A percentile compares a stretch with the other conserved stretches of the same genome.
Evolutionary conservation across 92 coral and sea anemone genomes (phyloP).

Genomic region (Palythoa grandis): DNA sequence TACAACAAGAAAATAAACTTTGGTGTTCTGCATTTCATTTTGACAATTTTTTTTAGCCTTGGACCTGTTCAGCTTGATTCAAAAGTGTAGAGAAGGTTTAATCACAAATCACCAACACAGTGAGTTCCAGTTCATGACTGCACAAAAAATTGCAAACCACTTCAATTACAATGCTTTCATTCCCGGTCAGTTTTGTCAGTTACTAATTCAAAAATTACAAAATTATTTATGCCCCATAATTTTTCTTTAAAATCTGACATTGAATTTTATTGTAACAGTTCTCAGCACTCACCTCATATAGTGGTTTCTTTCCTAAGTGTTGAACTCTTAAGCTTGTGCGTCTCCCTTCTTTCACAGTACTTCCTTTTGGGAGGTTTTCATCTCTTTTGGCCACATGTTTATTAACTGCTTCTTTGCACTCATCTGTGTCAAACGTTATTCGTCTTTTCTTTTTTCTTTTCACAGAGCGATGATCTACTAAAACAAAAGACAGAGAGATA

Average conservation of each 20-base stretch:
- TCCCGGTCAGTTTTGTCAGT: no score
- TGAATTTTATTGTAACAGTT: neutral
- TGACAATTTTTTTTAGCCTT: no score
- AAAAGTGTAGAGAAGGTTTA: no score
- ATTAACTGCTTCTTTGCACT: neutral
- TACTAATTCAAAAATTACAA: no score
- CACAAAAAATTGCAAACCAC: no score
- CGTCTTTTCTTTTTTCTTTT: neutral
- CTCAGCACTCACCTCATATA: constrained; percentile 4
- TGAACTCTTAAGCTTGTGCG: constrained; percentile 30
- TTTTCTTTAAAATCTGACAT: no score
- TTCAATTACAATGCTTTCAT: no score
- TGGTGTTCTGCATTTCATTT: neutral
- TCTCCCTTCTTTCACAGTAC: constrained; percentile 23
- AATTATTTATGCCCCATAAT: no score
- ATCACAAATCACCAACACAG: no score
- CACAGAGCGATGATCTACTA: constrained; percentile 3
- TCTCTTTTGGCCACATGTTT: neutral
- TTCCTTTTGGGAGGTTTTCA: constrained; percentile 32
- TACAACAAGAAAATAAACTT: neutral
- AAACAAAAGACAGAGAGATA: no score
- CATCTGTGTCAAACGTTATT: neutral
- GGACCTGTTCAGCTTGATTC: no score
- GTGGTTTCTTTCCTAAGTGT: constrained; percentile 26
- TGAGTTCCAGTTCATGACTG: no score